Conservation (phyloP, 1,140 invertebrate species). For the Pteromalus puparum region DNA sequence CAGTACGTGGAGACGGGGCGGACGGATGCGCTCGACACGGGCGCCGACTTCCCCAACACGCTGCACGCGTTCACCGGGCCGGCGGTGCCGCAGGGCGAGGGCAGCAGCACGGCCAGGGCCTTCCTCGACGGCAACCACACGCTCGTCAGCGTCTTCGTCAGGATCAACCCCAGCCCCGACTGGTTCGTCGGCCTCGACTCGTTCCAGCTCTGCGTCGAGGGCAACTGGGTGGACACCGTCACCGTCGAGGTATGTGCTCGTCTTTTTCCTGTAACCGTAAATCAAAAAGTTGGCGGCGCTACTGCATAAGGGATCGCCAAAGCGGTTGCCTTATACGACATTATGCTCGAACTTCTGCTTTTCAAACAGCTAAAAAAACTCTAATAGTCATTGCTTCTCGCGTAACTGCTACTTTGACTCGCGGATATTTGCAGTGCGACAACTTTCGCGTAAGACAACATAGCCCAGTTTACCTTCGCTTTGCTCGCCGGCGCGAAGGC, state of each 20-base stretch:
- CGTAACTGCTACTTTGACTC: no score
- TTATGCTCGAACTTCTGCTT: not conserved
- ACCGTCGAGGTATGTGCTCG: constrained; percentile 86
- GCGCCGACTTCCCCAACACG: constrained; percentile 71
- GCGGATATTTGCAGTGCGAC: no score
- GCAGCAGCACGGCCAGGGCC: constrained; percentile 86
- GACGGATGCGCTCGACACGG: constrained; percentile 81
- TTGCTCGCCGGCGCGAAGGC: no score
- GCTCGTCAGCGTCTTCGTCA: constrained; percentile 89
- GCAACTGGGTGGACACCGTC: constrained; percentile 95
- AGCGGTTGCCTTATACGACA: not conserved
- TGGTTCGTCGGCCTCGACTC: constrained; percentile 98
- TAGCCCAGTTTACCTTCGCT: no score
- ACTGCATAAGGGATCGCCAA: not conserved
- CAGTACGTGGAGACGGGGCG: constrained; percentile 89
- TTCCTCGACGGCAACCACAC: constrained; percentile 95
- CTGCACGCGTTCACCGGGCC: constrained; percentile 90
- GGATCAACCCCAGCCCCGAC: constrained; percentile 97
- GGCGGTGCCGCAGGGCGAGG: constrained; percentile 84
- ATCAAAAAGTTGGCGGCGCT: no score
- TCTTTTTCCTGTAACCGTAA: no score
- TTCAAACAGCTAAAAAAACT: no score
- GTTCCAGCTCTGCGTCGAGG: constrained; percentile 94
- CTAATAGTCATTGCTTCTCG: no score
- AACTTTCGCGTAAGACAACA: no score